Evolutionary conservation across 1,140 invertebrate species (phyloP), one percentile per base, ranked within the genome.

Genomic region (Ooceraea biroi): DNA sequence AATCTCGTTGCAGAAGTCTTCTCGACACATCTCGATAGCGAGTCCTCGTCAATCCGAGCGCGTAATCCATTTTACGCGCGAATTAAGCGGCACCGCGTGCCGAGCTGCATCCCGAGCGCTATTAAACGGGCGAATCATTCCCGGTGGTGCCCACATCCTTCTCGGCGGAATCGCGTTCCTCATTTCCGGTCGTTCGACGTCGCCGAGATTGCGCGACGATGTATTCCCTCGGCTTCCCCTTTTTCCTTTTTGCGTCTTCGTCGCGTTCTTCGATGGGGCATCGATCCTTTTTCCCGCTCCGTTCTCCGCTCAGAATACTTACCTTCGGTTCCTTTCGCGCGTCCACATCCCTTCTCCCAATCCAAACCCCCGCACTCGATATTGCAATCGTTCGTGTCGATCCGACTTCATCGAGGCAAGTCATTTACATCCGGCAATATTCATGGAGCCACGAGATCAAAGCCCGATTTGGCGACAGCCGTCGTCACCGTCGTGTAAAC

Each of bases 131-230:
- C 50, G 58, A 87, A 74, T 48, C 44, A 46, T 61, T 25, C 44
- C 19, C 17, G 8, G 22, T n/a, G 61, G 80, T n/a, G 30, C 12
- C 58, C 73, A 41, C 30, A 68, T 41, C 22, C 30, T 44, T 44
- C 48, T n/a, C 25, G 52, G 44, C 44, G 82, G 52, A 86, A 76
- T 86, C 63, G 30, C 52, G n/a, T 63, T 55, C 41, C 77, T 48
- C 71, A 65, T 87, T 87, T 72, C 65, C 84, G 84, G 41, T 50
- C 50, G 72, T 71, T 76, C 69, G 46, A 36, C 48, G n/a, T 63
- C n/a, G 44, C 60, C 82, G 60, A 73, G 85, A 88, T 88, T 86
- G 85, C 85, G 46, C 60, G 46, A n/a, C n/a, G 86, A 87, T 48
- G 74, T 87, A 87, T 85, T 76, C 83, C 60, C 65, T 41, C 55